These are phyloP conservation scores for Romanogobio albipinnatus DNA, from an alignment of 2,113 vertebrate species.

Conservation along the genomic window DNA sequence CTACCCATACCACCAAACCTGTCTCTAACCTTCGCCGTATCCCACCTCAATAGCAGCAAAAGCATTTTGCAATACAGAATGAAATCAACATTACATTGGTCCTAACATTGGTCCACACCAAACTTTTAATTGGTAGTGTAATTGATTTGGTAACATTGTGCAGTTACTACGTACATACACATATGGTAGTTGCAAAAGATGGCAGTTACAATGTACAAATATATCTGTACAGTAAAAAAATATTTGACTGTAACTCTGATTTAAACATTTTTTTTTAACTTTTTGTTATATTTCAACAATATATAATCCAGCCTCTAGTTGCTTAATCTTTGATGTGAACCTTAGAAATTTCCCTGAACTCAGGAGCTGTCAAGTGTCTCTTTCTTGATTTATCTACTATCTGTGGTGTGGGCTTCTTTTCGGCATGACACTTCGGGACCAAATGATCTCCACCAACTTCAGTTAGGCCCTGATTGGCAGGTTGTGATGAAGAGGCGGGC, in stretches of 20 bases:
- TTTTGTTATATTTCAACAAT: background rate
- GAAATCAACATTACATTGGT: too few species aligned
- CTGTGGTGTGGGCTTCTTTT: background rate
- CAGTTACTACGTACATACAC: background rate
- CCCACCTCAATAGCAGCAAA: too few species aligned
- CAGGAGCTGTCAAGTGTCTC: constrained; percentile 73
- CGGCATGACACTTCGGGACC: background rate
- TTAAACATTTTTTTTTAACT: too few species aligned
- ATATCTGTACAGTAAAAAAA: background rate
- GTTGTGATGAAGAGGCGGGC: constrained; percentile 6
- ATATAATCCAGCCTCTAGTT: background rate
- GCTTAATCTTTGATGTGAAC: constrained; percentile 6
- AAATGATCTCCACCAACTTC: background rate
- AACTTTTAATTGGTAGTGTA: background rate
- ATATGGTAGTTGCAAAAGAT: background rate
- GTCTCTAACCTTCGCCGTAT: too few species aligned
- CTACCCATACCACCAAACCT: too few species aligned
- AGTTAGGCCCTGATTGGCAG: constrained; percentile 1
- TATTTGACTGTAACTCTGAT: background rate
- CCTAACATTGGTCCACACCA: background rate
- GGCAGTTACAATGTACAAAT: background rate
- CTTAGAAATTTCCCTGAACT: constrained; percentile 55
- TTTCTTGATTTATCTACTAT: constrained; percentile 51
- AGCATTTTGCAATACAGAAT: too few species aligned
- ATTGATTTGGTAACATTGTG: background rate